Evolutionary conservation across 2,113 vertebrate genomes (phyloP).

Genomic region (Alethe castanea): DNA sequence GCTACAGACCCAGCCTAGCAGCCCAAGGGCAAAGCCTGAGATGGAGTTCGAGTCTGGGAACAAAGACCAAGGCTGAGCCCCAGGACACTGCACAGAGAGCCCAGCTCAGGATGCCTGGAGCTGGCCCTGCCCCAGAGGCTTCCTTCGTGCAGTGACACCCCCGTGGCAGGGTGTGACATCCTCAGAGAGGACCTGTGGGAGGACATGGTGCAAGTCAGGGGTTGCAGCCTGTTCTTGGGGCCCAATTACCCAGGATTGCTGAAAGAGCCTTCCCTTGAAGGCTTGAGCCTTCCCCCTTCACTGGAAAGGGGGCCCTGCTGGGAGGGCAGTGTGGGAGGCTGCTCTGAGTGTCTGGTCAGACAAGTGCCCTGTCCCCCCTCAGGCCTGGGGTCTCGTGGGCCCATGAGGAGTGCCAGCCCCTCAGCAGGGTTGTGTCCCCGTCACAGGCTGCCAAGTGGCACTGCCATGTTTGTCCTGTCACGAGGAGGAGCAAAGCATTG

Average conservation of each 20-base stretch:
- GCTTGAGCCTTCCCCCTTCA: neutral
- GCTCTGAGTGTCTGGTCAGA: neutral
- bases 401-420: neutral
- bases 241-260: neutral
- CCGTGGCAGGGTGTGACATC: neutral
- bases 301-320: neutral
- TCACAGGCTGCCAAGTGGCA: neutral
- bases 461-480: neutral
- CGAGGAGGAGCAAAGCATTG: accelerated
- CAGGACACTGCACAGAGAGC: neutral
- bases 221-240: neutral
- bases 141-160: neutral
- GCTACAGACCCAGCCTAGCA: neutral
- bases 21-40: neutral
- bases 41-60: neutral
- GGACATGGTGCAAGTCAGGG: neutral
- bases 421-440: neutral
- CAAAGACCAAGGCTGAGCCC: neutral
- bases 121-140: neutral
- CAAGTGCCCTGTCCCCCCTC: neutral
- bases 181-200: neutral
- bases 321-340: neutral
- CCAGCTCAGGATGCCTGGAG: neutral
- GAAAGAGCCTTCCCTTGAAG: neutral
- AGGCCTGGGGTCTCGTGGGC: neutral